A percentile compares a stretch with the other conserved stretches of the same genome.
phyloP scores from a whole-genome alignment of 2,113 vertebrate species.

The Rhinoderma darwinii region DNA sequence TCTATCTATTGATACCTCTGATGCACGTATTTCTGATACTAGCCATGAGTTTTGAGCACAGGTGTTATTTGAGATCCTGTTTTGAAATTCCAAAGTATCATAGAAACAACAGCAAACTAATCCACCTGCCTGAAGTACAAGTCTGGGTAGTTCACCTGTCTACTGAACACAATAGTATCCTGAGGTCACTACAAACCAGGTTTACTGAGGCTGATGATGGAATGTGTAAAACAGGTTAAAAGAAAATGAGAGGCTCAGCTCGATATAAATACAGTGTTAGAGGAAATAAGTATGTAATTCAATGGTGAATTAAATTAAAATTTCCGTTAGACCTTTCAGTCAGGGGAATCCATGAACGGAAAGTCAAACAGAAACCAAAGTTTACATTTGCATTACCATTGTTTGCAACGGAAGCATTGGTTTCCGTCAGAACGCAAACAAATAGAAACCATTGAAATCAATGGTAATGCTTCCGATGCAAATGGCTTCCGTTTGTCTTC shows the following conservation, averaged over 20 bases:
- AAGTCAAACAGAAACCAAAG: too few species aligned
- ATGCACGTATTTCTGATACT: background rate
- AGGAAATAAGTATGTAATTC: too few species aligned
- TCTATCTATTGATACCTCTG: background rate
- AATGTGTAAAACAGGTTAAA: constrained; percentile 21
- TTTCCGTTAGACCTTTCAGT: too few species aligned
- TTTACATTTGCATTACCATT: too few species aligned
- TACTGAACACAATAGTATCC: background rate
- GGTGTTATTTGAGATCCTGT: constrained; percentile 42
- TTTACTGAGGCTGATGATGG: background rate
- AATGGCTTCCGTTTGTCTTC: too few species aligned
- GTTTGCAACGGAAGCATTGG: too few species aligned
- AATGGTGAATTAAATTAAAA: background rate
- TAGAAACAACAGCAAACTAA: constrained; percentile 40
- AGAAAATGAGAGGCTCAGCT: background rate
- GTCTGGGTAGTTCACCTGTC: constrained; percentile 47
- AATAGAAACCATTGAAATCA: too few species aligned
- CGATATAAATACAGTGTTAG: background rate
- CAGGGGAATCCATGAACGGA: too few species aligned
- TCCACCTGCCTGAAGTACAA: constrained; percentile 51
- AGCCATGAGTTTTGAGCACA: background rate
- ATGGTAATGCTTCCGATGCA: too few species aligned
- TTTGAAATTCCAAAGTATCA: constrained; percentile 39
- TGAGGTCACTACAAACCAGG: background rate
- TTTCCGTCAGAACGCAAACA: too few species aligned